These are phyloP conservation scores for Carlito syrichta DNA, from an alignment of 2,113 vertebrate species.

Conservation along the genomic window DNA sequence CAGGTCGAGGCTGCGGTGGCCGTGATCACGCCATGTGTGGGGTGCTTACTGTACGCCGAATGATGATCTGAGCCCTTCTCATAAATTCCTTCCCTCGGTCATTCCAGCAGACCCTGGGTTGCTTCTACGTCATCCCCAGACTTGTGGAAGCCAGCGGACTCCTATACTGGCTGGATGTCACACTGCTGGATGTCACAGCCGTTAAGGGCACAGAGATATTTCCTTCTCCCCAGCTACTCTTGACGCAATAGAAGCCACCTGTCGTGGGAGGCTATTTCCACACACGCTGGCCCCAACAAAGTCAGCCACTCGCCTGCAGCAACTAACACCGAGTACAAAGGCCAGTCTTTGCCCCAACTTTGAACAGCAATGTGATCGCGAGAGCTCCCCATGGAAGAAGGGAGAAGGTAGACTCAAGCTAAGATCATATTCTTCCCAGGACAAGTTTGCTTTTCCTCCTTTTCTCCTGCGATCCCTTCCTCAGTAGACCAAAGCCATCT, in stretches of 20 bases:
- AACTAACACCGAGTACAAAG: not conserved
- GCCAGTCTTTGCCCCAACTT: not conserved
- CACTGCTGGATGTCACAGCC: fast-evolving
- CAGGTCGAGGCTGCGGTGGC: no score
- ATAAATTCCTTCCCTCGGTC: not conserved
- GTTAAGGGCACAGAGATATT: not conserved
- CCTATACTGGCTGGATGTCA: not conserved
- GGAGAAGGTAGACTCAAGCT: fast-evolving
- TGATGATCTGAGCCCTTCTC: not conserved
- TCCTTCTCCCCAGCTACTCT: not conserved
- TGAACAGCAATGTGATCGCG: not conserved
- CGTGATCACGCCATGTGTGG: not conserved
- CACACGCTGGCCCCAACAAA: no score
- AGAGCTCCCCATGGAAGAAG: not conserved
- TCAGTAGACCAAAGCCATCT: not conserved
- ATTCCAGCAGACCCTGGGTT: fast-evolving
- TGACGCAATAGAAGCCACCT: not conserved
- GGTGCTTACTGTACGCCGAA: not conserved
- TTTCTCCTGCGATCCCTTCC: not conserved
- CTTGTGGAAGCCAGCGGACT: not conserved
- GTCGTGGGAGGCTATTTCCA: not conserved
- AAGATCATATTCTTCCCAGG: not conserved
- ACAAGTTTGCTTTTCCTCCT: not conserved
- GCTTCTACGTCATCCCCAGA: fast-evolving
- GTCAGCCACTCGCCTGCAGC: no score